Base-by-base conservation (phyloP, 2,797 vertebrate genomes). In the Eulemur coronatus region DNA sequence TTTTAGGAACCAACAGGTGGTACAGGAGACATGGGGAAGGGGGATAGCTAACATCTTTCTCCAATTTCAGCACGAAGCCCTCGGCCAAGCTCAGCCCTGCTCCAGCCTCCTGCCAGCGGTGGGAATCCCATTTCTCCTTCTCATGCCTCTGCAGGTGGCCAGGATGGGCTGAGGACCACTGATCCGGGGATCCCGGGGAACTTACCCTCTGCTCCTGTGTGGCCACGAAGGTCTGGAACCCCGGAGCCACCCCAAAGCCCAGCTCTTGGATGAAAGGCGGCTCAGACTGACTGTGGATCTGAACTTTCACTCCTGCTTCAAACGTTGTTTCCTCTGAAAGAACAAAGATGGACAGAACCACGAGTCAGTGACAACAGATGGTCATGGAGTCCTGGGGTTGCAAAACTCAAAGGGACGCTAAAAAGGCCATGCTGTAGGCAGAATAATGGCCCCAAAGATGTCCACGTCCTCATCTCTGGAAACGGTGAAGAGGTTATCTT, bases 201-300 rank as follows among this genome's bases (percentile, higher is more conserved):
- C 99, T 98, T 98, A 99, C 99, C 99, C 99, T 99, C 98, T 99
- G 99, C 98, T 99, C 99, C 98, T 99, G 99, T 55, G 99, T 99
- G 98, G 99, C 99, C 92, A 99, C 99, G 35, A 99, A 99, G 1
- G 99, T 99, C 99, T 99, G 99, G 98, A 99, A 99, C 55, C 99
- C 99, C 0, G 99, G 99, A 9, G 99, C 99, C 84, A 99, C 99
- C 2, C 99, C 99, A 11, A 99, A 99, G n/a, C 99, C 99, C 94
- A 99, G 98, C 98, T 99, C 99, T 69, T 99, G 99, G 89, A 99
- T 99, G 0, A 99, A 99, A 1, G 99, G 99, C 0, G 99, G 99
- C 98, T 99, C 99, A 0, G 99, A 99, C 97, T 99, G 99, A 98
- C 99, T 99, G 99, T 99, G 99, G 98, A 99, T 99, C 99, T 99